Evolutionary conservation across 2,797 vertebrate species (phyloP).

Genomic region (Jordanella pulchra): DNA sequence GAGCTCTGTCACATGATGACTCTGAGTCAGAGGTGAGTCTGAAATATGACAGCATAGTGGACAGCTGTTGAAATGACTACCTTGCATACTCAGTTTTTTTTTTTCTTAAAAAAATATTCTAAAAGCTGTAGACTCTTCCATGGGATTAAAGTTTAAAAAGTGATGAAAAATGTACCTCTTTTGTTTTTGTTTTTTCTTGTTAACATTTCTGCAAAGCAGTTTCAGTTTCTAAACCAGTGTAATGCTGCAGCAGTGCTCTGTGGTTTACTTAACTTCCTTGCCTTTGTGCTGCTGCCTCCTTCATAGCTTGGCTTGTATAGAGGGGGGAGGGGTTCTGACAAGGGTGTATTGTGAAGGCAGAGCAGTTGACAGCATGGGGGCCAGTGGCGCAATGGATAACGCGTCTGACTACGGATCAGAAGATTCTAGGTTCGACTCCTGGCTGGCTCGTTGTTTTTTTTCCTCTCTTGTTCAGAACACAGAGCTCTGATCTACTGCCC

Average conservation of each 20-base stretch:
- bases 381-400: slow-evolving; percentile 70
- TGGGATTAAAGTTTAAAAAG: not conserved
- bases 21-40: slow-evolving; percentile 92
- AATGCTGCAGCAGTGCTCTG: not conserved
- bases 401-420: slow-evolving; percentile 72
- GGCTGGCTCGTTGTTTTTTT: slow-evolving; percentile 38
- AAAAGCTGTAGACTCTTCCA: not conserved
- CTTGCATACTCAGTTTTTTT: no score
- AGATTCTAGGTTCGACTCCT: slow-evolving; percentile 75
- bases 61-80: not conserved
- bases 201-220: not conserved
- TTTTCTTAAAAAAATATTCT: no score
- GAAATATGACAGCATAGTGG: not conserved
- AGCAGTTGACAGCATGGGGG: no score
- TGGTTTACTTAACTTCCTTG: not conserved
- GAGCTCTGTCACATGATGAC: slow-evolving; percentile 95
- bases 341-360: not conserved
- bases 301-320: not conserved
- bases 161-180: not conserved
- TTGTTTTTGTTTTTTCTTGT: not conserved
- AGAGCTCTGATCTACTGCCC: no score
- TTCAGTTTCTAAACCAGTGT: not conserved
- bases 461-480: no score
- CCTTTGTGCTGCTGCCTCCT: not conserved
- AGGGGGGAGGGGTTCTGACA: not conserved